Evolutionary conservation across 2,888 invertebrate species (phyloP), one percentile per base, ranked within the genome.

Genomic region (Pristionchus mayeri): DNA sequence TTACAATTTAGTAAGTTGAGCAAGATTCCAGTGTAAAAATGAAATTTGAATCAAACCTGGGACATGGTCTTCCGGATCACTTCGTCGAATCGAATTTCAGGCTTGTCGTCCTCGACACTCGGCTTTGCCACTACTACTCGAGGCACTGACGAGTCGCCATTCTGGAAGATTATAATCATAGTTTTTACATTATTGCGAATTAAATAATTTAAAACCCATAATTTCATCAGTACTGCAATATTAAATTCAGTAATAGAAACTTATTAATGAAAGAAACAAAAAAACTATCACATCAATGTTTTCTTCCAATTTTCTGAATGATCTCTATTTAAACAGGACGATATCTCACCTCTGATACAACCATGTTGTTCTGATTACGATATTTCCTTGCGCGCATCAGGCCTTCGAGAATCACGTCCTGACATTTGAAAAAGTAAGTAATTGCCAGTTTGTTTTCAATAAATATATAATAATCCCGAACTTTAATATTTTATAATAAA

Each of bases 371-470:
- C 16, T 78, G 80, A 54, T 37, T 80, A 3, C 80, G 80, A 48
- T 84, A 86, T 13, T 84, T 67, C 16, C 87, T 85, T 40, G 84
- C 79, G 9, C 87, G 86, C 3, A 88, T 78, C 18, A 88, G 82
- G 16, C 87, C 88, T 16, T 86, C 84, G 27, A 88, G 85, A 21
- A 87, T 82, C 27, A 86, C 86, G 34, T 87, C 85, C 48, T 85
- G 63, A 2, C 48, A 76, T n/a, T 24, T 24, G 57, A 57, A 27
- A 24, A 57, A 11, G 3, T n/a, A n/a, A n/a, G n/a, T n/a, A n/a
- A n/a, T n/a, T n/a, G n/a, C n/a, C n/a, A n/a, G n/a, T n/a, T n/a
- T n/a, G n/a, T n/a, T n/a, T n/a, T n/a, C n/a, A n/a, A n/a, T n/a
- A n/a, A n/a, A n/a, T n/a, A n/a, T n/a, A n/a, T n/a, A n/a, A n/a